Conservation (phyloP, 1,140 invertebrate species). For the Drosophila baimaii region DNA sequence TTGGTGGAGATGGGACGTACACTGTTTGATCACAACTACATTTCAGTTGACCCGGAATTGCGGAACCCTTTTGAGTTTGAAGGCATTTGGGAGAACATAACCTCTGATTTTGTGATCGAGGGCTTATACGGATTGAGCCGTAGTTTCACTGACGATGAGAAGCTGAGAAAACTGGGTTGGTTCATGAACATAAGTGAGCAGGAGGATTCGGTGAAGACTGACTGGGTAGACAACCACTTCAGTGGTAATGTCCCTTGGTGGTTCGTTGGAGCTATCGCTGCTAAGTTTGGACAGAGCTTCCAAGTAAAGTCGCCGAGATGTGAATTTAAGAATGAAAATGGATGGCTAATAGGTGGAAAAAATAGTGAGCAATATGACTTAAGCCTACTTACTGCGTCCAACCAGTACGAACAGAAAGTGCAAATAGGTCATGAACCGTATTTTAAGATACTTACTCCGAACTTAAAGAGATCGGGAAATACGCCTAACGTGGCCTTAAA, state of each 20-base stretch:
- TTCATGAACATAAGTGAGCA: background rate
- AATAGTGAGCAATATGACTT: background rate
- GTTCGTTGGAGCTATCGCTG: background rate
- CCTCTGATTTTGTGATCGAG: background rate
- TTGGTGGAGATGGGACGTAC: background rate
- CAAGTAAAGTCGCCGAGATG: background rate
- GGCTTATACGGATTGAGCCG: no score
- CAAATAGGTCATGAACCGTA: background rate
- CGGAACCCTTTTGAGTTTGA: background rate
- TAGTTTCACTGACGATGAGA: background rate
- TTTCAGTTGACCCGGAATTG: background rate
- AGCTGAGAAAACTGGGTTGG: background rate
- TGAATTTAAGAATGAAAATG: background rate
- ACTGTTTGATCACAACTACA: background rate
- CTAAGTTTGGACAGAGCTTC: background rate
- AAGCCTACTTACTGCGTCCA: background rate
- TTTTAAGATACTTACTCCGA: background rate
- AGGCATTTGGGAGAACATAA: background rate
- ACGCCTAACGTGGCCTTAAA: no score
- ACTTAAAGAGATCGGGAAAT: background rate
- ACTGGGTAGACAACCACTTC: background rate
- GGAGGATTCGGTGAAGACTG: background rate
- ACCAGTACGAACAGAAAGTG: background rate
- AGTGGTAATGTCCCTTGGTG: constrained; percentile 6
- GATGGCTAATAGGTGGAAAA: background rate